These are phyloP conservation scores for Troides helena DNA, from an alignment of 2,888 invertebrate genomes.

Conservation along the genomic window DNA sequence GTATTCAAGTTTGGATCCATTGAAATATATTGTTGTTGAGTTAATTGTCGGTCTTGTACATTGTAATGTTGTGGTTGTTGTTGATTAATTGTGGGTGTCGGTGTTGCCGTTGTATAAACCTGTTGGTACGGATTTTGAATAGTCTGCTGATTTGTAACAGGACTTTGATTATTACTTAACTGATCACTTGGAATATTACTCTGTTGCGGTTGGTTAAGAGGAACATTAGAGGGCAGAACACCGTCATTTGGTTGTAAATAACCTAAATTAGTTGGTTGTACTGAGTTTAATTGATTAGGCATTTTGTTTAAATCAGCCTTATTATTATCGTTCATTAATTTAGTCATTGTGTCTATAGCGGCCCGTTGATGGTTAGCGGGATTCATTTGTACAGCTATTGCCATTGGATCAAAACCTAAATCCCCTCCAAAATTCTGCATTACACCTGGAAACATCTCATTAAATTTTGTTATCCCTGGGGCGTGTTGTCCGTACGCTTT, in stretches of 20 bases:
- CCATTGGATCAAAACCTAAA: conserved; percentile 71
- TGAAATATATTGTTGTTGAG: conserved; percentile 19
- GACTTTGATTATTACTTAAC: background rate
- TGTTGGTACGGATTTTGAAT: conserved; percentile 39
- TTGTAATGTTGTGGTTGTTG: conserved; percentile 37
- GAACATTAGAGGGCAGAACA: conserved; percentile 12
- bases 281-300: conserved; percentile 30
- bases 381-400: conserved; percentile 73
- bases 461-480: conserved; percentile 61
- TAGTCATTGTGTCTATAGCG: conserved; percentile 58
- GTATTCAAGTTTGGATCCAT: conserved; percentile 1
- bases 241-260: conserved; percentile 22
- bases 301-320: conserved; percentile 33
- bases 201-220: conserved; percentile 21
- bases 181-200: conserved; percentile 9
- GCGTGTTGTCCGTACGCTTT: conserved; percentile 44
- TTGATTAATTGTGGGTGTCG: background rate
- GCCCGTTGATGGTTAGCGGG: conserved; percentile 62
- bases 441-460: conserved; percentile 70
- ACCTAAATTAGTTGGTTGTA: background rate
- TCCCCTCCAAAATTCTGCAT: conserved; percentile 53
- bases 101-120: conserved; percentile 38
- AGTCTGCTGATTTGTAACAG: conserved; percentile 29
- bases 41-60: conserved; percentile 33
- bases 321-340: conserved; percentile 50